These are phyloP conservation scores for Euzetes globulus DNA, from an alignment of 2,888 invertebrate genomes.

Conservation along the genomic window DNA sequence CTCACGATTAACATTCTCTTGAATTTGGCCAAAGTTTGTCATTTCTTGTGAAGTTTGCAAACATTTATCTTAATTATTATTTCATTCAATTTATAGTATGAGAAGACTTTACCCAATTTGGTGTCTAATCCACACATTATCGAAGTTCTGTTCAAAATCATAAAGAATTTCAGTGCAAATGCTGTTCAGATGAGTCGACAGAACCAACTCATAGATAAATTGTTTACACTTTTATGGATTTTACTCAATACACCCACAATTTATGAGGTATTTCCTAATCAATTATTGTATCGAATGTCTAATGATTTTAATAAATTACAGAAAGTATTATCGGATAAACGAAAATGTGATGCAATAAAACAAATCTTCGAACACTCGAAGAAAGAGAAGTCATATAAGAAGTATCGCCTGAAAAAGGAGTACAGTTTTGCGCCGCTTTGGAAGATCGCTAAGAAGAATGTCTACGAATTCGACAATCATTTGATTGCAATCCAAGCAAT, in stretches of 20 bases:
- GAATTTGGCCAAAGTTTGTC: conserved; percentile 29
- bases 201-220: neutral
- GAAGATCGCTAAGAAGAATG: neutral
- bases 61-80: neutral
- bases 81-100: neutral
- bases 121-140: neutral
- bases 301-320: neutral
- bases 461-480: conserved; percentile 1
- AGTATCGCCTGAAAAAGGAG: neutral
- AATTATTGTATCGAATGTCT: neutral
- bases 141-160: neutral
- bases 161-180: neutral
- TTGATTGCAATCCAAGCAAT: neutral
- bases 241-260: neutral
- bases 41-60: neutral
- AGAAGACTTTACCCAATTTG: neutral
- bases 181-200: too few relatives aligned
- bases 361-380: neutral
- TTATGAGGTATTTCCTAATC: neutral
- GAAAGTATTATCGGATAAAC: neutral
- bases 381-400: neutral
- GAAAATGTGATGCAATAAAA: neutral
- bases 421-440: neutral
- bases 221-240: conserved; percentile 9
- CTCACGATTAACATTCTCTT: conserved; percentile 17